Percentiles rank a stretch among this genome's conserved stretches.
Conservation (phyloP, 2,888 invertebrate species). For the Mesoligia furuncula region DNA sequence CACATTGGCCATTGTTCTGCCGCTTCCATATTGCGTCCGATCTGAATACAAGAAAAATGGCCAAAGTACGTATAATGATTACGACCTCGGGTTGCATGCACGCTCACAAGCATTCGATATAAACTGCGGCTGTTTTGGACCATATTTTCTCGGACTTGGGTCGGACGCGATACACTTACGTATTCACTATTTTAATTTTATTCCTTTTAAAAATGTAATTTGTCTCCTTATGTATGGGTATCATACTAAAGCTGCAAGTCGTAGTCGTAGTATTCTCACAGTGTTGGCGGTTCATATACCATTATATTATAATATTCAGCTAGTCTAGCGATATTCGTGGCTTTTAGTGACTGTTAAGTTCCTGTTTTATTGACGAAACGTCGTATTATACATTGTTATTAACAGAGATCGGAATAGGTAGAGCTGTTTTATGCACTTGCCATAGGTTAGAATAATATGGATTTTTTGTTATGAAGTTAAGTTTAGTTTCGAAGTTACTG, state of each 20-base stretch:
- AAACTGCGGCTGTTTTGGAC: background rate
- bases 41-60: slow-evolving; percentile 11
- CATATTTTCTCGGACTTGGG: slow-evolving; percentile 17
- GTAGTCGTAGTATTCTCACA: slow-evolving; percentile 18
- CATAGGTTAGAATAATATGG: too few relatives aligned
- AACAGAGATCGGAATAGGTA: too few relatives aligned
- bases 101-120: background rate
- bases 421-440: too few relatives aligned
- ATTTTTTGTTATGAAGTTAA: too few relatives aligned
- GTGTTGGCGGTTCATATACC: slow-evolving; percentile 56
- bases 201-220: background rate
- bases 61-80: background rate
- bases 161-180: slow-evolving; percentile 16
- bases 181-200: slow-evolving; percentile 9
- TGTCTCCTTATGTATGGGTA: background rate
- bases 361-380: slow-evolving; percentile 53
- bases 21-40: slow-evolving; percentile 1
- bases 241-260: slow-evolving; percentile 6
- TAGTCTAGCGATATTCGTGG: slow-evolving; percentile 53
- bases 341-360: slow-evolving; percentile 66
- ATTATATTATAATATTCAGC: slow-evolving; percentile 38
- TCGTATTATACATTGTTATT: slow-evolving; percentile 46
- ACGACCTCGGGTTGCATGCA: background rate
- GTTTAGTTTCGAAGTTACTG: too few relatives aligned
- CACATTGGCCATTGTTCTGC: slow-evolving; percentile 18